Evolutionary conservation across 2,797 vertebrate genomes (phyloP).

Genomic region (Otus scops): DNA sequence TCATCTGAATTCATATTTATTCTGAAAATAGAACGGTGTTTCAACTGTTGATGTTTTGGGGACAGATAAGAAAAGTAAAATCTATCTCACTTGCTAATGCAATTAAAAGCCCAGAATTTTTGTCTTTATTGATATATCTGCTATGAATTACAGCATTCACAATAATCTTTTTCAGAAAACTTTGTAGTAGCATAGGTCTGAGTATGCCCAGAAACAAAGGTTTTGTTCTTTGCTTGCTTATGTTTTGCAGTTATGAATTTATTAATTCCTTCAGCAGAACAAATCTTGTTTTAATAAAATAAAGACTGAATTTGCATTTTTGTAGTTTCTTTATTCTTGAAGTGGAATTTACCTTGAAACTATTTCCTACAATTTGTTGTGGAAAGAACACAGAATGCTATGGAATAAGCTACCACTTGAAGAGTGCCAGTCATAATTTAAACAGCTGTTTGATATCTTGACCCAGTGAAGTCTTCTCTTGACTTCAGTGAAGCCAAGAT

Average conservation of each 20-base stretch:
- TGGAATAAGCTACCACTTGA: background rate
- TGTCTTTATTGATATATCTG: background rate
- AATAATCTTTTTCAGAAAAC: background rate
- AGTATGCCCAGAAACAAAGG: constrained; percentile 26
- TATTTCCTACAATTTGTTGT: background rate
- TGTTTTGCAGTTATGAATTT: background rate
- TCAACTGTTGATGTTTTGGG: background rate
- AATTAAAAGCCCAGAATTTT: background rate
- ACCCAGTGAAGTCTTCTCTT: background rate
- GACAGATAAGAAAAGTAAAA: background rate
- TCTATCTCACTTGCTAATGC: background rate
- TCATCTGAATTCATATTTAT: background rate
- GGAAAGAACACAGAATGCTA: background rate
- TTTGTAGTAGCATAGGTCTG: background rate
- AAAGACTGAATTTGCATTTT: background rate
- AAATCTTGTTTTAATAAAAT: constrained; percentile 49
- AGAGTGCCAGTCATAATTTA: background rate
- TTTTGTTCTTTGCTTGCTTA: constrained; percentile 31
- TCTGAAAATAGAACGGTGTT: background rate
- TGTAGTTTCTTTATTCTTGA: constrained; percentile 18
- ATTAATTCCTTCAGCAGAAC: constrained; percentile 30
- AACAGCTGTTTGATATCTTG: background rate
- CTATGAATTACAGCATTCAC: background rate
- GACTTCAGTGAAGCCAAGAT: background rate
- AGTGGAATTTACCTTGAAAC: background rate